phyloP scores from a whole-genome alignment of 2,797 vertebrate genomes.

The Sebastes miniatus region DNA sequence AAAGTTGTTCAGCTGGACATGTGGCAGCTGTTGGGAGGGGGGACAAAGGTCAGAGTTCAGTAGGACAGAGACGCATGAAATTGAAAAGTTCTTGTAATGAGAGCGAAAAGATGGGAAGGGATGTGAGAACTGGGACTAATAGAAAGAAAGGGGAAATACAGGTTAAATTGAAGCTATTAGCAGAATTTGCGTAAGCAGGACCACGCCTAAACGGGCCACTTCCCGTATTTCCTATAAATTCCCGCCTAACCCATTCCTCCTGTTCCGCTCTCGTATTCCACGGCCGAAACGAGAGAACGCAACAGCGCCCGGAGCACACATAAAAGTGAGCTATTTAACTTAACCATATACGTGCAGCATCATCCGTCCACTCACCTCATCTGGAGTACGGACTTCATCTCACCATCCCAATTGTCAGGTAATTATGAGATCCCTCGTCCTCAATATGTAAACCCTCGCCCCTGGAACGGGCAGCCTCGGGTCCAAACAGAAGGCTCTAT shows the following conservation, averaged over 20 bases:
- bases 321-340: too few relatives aligned
- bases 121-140: too few relatives aligned
- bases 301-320: not conserved
- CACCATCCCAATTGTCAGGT: not conserved
- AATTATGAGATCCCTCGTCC: too few relatives aligned
- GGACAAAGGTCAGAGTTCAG: slow-evolving; percentile 37
- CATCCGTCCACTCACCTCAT: not conserved
- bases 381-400: not conserved
- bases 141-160: too few relatives aligned
- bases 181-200: too few relatives aligned
- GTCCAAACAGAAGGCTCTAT: too few relatives aligned
- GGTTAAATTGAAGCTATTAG: too few relatives aligned
- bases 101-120: too few relatives aligned
- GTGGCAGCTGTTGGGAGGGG: not conserved
- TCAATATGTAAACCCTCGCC: too few relatives aligned
- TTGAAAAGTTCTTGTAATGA: not conserved
- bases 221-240: not conserved
- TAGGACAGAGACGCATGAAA: slow-evolving; percentile 25
- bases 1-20: too few relatives aligned
- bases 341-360: not conserved
- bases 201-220: not conserved
- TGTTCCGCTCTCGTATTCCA: not conserved
- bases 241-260: not conserved
- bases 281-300: not conserved
- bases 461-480: too few relatives aligned